Base-by-base conservation (phyloP, 23 tunicate genomes). In the Halocynthia aurantium region DNA sequence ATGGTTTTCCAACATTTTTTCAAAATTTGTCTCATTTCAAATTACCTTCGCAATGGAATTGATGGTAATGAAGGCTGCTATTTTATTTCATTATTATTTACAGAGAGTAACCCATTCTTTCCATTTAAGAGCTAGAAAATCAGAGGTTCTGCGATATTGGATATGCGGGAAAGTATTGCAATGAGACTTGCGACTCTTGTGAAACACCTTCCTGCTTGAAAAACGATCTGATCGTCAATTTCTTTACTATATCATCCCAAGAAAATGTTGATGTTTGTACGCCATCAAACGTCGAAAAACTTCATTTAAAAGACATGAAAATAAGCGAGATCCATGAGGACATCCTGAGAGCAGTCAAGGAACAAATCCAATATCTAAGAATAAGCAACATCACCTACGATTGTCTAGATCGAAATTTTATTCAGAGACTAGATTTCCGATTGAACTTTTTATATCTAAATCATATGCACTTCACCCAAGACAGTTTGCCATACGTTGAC, bases 401-500 rank as follows among this genome's bases (percentile, higher is more conserved):
- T 65, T 65, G 70, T 65, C 22, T 65, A 0, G 70, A 65, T 15
- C 70, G 70, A 11, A 15, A 65, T 65, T 65, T 65, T 65, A 11
- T 65, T 65, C 10, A 11, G 0, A 49, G 9, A 65, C 10, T 15
- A 11, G 31, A 10, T 65, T 65, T 49, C 31, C 10, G n/a, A 20
- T 15, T 65, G 19, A 11, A 20, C 9, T 65, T 65, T 49, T 15
- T 65, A 11, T 65, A 65, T 65, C 31, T 65, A 49, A 65, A 65
- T 2, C 10, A 65, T 0, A 65, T 65, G 70, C 10, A 15, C 9
- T 65, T 65, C 13, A 65, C 70, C n/a, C 22, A 65, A 15, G 70
- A 65, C 9, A 65, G 49, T 65, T 15, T 65, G 9, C 70, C 70
- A 0, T 6, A 20, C 31, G 10, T 65, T 10, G 31, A 65, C 10